Evolutionary conservation across 2,888 invertebrate species (phyloP).

Genomic region (Drosophila leonis): DNA sequence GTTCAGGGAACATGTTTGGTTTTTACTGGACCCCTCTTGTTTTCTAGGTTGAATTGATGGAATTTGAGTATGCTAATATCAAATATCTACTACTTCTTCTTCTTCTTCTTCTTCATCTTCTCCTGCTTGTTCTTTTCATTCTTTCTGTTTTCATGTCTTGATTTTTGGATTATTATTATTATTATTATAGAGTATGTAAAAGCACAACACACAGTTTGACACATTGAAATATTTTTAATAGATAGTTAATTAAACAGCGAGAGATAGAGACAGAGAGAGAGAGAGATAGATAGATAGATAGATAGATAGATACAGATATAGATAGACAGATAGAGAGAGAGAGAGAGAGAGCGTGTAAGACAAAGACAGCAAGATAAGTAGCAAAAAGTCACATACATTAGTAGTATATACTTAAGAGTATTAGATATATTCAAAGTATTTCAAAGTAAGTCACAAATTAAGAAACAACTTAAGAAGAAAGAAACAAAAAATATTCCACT

Average conservation of each 20-base stretch:
- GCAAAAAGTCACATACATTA: constrained; percentile 54
- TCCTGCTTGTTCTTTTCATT: constrained; percentile 28
- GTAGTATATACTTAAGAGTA: constrained; percentile 36
- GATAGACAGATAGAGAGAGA: constrained; percentile 11
- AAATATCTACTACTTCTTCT: constrained; percentile 27
- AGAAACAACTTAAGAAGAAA: constrained; percentile 16
- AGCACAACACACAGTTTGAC: constrained; percentile 82
- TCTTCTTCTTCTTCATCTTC: constrained; percentile 21
- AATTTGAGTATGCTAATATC: constrained; percentile 23
- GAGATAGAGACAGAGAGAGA: constrained; percentile 33
- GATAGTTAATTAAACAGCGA: constrained; percentile 46
- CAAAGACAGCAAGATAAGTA: constrained; percentile 52
- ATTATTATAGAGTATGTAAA: constrained; percentile 61
- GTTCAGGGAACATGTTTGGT: constrained; percentile 67
- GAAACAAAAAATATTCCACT: constrained; percentile 43
- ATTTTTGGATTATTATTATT: constrained; percentile 46
- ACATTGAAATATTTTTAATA: constrained; percentile 71
- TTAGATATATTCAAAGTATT: constrained; percentile 27
- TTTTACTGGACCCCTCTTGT: constrained; percentile 83
- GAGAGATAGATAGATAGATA: not conserved
- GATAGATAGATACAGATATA: constrained; percentile 4
- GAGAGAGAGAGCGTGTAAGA: constrained; percentile 42
- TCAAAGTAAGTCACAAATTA: not conserved
- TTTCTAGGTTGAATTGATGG: constrained; percentile 69
- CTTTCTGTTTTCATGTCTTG: constrained; percentile 41